Evolutionary conservation across 2,113 vertebrate species (phyloP).

Genomic region (Herpetotheres cachinnans): DNA sequence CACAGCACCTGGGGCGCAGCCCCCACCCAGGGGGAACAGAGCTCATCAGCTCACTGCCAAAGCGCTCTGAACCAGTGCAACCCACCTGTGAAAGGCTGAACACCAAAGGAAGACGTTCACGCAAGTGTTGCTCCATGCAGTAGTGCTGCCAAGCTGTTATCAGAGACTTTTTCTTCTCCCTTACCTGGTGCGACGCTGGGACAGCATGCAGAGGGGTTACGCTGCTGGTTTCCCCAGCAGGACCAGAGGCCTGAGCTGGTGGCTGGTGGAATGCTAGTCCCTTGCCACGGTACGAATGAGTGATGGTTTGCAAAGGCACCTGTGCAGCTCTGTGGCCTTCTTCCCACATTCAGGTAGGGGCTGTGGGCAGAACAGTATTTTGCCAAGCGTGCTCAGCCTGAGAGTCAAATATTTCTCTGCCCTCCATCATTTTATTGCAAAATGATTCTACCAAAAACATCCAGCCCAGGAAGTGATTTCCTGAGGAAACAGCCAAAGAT

Average conservation of each 20-base stretch:
- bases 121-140: background rate
- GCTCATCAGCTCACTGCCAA: background rate
- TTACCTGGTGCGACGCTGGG: background rate
- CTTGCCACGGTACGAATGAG: background rate
- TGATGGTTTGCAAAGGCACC: background rate
- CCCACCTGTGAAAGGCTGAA: background rate
- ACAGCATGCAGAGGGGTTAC: background rate
- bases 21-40: background rate
- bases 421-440: background rate
- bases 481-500: background rate
- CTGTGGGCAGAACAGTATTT: background rate
- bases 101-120: background rate
- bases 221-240: background rate
- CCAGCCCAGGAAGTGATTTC: background rate
- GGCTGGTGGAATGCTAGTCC: background rate
- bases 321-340: background rate
- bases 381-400: background rate
- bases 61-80: accelerated
- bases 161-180: background rate
- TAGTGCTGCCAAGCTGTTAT: background rate
- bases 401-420: background rate
- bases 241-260: background rate
- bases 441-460: background rate
- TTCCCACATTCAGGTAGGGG: accelerated
- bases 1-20: background rate